Base-by-base conservation (phyloP, 2,797 vertebrate species). In the Coendou prehensilis region DNA sequence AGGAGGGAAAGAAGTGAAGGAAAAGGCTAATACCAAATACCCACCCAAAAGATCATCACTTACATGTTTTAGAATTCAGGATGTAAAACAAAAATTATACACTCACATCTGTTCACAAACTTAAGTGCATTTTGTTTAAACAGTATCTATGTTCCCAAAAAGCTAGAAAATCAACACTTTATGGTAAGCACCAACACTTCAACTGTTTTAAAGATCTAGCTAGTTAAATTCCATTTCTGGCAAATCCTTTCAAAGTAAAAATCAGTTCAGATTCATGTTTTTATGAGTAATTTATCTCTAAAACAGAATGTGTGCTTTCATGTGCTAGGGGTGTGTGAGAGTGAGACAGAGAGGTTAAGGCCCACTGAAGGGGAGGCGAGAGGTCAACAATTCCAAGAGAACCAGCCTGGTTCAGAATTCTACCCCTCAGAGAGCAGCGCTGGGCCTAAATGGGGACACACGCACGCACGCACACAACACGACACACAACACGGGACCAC, bases 181-280 rank as follows among this genome's bases (percentile, higher is more conserved):
- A 30, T 80, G 50, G 13, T 50, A 89, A 83, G 57, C 17, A 57
- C 52, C 52, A 71, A 81, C 45, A 67, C 17, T 47, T 33, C 10
- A 50, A n/a, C 23, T 76, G 61, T 73, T 86, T 73, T 79, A 45
- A 52, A 95, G 76, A 87, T 33, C 5, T 26, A n/a, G 57, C 33
- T 86, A 28, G 71, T 93, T 85, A 14, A 76, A 73, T 5, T 82
- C 9, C 50, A 92, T 69, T 54, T 71, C 28, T 71, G 26, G 64
- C 3, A 67, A 83, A 93, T 57, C 85, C 52, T 87, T 94, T 47
- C 76, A 47, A 87, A 71, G n/a, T 7, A 20, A 85, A 75, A 88
- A 90, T 50, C 79, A 63, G 78, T 52, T 91, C n/a, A 37, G 61
- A 89, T 9, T 84, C 86, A 28, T 54, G 71, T 67, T 47, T 76